Evolutionary conservation across 2,797 vertebrate species (phyloP).

Genomic region (Poecilia wingei): DNA sequence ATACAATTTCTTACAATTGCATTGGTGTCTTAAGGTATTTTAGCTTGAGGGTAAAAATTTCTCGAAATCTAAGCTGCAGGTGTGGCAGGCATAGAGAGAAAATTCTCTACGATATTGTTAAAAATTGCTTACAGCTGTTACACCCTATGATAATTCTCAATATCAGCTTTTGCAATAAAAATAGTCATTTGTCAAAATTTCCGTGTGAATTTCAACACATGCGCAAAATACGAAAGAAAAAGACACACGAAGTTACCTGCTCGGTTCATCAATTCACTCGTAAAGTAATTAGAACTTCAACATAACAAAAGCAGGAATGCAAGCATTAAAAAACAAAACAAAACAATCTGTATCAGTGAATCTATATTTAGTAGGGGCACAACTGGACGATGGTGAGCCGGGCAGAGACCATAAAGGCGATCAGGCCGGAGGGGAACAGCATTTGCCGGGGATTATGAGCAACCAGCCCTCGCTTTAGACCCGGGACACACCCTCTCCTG

Average conservation of each 20-base stretch:
- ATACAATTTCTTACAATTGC: neutral
- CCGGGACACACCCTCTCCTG: slow-evolving; percentile 75
- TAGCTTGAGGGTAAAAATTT: neutral
- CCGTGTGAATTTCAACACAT: slow-evolving; percentile 38
- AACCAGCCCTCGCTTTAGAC: slow-evolving; percentile 77
- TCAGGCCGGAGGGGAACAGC: slow-evolving; percentile 78
- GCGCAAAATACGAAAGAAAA: slow-evolving; percentile 15
- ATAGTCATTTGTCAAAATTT: slow-evolving; percentile 33
- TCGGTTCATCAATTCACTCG: slow-evolving; percentile 27
- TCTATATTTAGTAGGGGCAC: slow-evolving; percentile 82
- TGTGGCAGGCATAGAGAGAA: neutral
- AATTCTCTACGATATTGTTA: neutral
- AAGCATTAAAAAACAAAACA: slow-evolving; percentile 62
- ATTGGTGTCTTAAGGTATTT: neutral
- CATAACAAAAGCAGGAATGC: slow-evolving; percentile 43
- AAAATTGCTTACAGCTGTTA: slow-evolving; percentile 9
- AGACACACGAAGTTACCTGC: slow-evolving; percentile 16
- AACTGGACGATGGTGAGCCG: slow-evolving; percentile 81
- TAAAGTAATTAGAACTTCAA: slow-evolving; percentile 45
- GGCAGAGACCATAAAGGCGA: slow-evolving; percentile 81
- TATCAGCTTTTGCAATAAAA: slow-evolving; percentile 21
- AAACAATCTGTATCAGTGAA: slow-evolving; percentile 58
- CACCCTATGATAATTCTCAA: neutral
- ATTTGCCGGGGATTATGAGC: slow-evolving; percentile 83
- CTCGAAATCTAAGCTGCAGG: neutral